phyloP scores from a whole-genome alignment of 1,140 invertebrate genomes.

The Drosophila gunungcola region DNA sequence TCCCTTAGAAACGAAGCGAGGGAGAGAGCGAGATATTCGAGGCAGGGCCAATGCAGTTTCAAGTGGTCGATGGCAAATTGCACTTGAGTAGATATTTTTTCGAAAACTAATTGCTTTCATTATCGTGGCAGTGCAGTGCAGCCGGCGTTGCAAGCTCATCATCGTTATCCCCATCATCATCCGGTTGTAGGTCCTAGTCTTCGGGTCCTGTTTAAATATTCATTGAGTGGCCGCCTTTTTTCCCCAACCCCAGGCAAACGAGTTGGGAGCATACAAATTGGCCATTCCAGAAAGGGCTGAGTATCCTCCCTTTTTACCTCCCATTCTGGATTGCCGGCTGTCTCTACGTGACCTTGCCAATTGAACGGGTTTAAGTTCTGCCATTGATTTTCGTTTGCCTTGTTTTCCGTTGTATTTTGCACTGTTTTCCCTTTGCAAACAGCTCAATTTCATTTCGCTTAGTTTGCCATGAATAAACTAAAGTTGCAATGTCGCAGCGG shows the following conservation, averaged over 20 bases:
- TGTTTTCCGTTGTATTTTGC: slow-evolving; percentile 67
- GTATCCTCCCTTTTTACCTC: background rate
- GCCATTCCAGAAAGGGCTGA: slow-evolving; percentile 48
- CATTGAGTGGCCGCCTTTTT: slow-evolving; percentile 46
- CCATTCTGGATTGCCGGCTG: slow-evolving; percentile 12
- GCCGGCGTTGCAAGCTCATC: slow-evolving; percentile 16
- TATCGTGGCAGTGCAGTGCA: slow-evolving; percentile 54
- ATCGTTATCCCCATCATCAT: slow-evolving; percentile 19
- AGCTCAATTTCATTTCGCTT: slow-evolving; percentile 71
- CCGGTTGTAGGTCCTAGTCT: slow-evolving; percentile 14
- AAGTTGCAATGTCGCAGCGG: slow-evolving; percentile 22
- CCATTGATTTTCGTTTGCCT: slow-evolving; percentile 73
- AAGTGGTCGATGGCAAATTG: slow-evolving; percentile 63
- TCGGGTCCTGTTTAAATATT: slow-evolving; percentile 71
- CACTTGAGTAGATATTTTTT: slow-evolving; percentile 48
- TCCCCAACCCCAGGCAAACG: slow-evolving; percentile 62
- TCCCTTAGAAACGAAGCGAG: slow-evolving; percentile 18
- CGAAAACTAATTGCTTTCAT: slow-evolving; percentile 78
- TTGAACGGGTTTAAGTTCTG: slow-evolving; percentile 59
- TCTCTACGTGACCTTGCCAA: slow-evolving; percentile 66
- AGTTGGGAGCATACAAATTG: slow-evolving; percentile 76
- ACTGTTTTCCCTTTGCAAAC: slow-evolving; percentile 63
- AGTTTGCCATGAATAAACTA: slow-evolving; percentile 66
- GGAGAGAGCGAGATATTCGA: background rate
- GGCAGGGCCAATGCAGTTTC: slow-evolving; percentile 42